Base-by-base conservation (phyloP, 2,797 vertebrate genomes). In the Periophthalmus magnuspinnatus region DNA sequence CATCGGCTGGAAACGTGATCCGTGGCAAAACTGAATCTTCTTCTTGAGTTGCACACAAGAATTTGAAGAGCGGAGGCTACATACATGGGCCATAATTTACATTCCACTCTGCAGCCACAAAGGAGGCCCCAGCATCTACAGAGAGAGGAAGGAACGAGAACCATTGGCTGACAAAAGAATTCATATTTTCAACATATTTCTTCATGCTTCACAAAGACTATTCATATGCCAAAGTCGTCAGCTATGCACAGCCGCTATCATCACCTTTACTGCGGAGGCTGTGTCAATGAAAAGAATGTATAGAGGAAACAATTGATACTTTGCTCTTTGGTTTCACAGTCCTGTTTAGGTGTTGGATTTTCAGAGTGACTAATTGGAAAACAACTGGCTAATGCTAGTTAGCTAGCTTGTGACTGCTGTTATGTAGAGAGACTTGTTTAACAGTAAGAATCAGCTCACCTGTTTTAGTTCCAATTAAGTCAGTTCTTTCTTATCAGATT, bases 41-140 rank as follows among this genome's bases (percentile, higher is more conserved):
- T 77, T 79, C 72, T 78, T 76, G 72, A 81, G 79, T 76, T 59
- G 55, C 55, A 67, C 65, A 62, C 78, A 81, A 36, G 77, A 85
- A 85, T 90, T 69, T 81, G 48, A 21, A 56, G 70, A 61, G 41
- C 24, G 21, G 68, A 68, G 60, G 19, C 75, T 48, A 45, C 68
- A 71, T 16, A 36, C 58, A 11, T 33, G 58, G 28, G 52, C 72
- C 82, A 84, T 80, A 72, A 83, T 81, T 83, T 85, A 66, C 78
- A 86, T 81, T 83, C 83, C 82, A 72, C 72, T 76, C 82, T 70
- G 75, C 69, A 61, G 63, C 36, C 16, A 21, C 72, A 0, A 22
- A 50, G 0, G 75, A 78, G 81, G 71, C 56, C 71, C 70, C 8
- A 33, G 58, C 57, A 19, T 59, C 50, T 70, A 50, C 68, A 36